A percentile compares a stretch with the other conserved stretches of the same genome.
phyloP scores from a whole-genome alignment of 2,113 vertebrate genomes.

The Tragelaphus buxtoni region DNA sequence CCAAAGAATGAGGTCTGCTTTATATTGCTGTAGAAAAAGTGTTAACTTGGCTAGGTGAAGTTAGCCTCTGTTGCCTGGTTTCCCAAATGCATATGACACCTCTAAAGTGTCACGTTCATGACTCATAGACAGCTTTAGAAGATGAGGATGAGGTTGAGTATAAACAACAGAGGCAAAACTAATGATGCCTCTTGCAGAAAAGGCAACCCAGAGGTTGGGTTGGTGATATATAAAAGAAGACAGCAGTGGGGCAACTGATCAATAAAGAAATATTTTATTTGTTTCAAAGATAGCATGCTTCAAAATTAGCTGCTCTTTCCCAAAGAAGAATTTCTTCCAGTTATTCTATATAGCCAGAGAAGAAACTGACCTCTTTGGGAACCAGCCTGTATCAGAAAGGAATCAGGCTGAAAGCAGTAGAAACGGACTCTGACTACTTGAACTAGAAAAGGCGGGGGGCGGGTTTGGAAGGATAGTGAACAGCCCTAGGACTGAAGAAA shows the following conservation, averaged over 20 bases:
- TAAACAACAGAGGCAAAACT: neutral
- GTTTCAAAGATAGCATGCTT: neutral
- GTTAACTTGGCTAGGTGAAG: neutral
- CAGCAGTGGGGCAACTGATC: neutral
- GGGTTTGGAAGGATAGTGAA: neutral
- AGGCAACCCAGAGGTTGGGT: neutral
- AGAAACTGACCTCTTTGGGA: neutral
- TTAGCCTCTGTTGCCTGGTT: neutral
- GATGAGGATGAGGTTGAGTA: neutral
- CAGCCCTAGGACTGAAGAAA: neutral
- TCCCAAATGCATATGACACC: neutral
- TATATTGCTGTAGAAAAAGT: neutral
- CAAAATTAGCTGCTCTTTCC: neutral
- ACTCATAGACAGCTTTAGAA: neutral
- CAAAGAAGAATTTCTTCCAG: neutral
- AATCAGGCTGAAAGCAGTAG: neutral
- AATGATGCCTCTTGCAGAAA: neutral
- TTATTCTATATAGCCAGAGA: neutral
- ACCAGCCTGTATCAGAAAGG: neutral
- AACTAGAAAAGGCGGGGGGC: neutral
- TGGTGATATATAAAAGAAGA: neutral
- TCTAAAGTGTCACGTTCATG: neutral
- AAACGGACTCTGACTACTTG: constrained; percentile 19
- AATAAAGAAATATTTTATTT: neutral
- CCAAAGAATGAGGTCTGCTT: neutral